Evolutionary conservation across 2,888 invertebrate species (phyloP), one percentile per base, ranked within the genome.

Genomic region (Microctonus brassicae): DNA sequence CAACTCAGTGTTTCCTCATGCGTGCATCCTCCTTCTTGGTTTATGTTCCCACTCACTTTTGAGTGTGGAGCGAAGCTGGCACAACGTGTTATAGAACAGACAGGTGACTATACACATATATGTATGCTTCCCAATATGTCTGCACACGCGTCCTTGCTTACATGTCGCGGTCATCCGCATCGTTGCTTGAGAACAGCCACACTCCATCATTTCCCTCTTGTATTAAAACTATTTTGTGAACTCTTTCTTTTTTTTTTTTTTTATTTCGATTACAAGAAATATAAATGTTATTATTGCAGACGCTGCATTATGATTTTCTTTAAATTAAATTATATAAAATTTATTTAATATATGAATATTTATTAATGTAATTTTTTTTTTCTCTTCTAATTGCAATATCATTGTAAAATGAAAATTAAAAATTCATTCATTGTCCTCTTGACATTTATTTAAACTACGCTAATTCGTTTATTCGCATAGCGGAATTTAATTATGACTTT

Each of bases 1-100:
- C 67, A 67, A 67, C 61, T 61, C 69, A 73, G 74, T 77, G 77
- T 72, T 76, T 71, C 67, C 73, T 76, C 76, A 77, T 75, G 77
- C 77, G 76, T 77, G 73, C 70, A 76, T 77, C 77, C 77, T 70
- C 62, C 67, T 67, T 57, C 62, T 62, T 26, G 55, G 53, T 10
- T 29, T 26, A n/a, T 34, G 62, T 72, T 72, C 67, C 63, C 71
- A 71, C 67, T 42, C 47, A 29, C 39, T 47, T 55, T 57, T 55
- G 20, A 63, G 33, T n/a, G 34, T 58, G 58, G 24, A 60, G 58
- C 70, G 20, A 64, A 47, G 64, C 58, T 22, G 17, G 13, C 24
- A 57, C 57, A n/a, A 42, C 20, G 17, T 22, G 34, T 61, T 55
- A 29, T 5, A 57, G 2, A 36, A 13, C 66, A 20, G 17, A 39